phyloP scores from a whole-genome alignment of 2,888 invertebrate species.

The Asteroscopus sphinx region DNA sequence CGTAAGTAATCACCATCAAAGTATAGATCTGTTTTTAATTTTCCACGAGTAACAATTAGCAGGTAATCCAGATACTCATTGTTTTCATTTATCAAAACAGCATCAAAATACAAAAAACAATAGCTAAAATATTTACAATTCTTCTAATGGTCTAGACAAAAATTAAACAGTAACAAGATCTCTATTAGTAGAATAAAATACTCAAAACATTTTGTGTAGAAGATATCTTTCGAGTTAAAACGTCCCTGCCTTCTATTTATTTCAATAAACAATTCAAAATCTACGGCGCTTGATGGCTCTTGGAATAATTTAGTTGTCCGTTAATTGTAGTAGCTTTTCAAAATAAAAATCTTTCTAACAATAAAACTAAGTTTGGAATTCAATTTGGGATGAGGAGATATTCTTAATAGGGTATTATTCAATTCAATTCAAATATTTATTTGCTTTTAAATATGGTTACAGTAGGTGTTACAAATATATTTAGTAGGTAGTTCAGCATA shows the following conservation, averaged over 20 bases:
- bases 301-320: conserved; percentile 30
- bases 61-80: background rate
- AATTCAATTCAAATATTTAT: too few species aligned
- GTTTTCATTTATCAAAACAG: background rate
- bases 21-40: too few species aligned
- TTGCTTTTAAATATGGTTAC: too few species aligned
- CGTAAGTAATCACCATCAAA: too few species aligned
- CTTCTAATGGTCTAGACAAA: background rate
- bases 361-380: conserved; percentile 8
- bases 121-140: conserved; percentile 1
- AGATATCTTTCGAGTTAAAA: conserved; percentile 21
- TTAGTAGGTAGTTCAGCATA: too few species aligned
- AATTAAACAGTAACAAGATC: conserved; percentile 17
- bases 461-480: too few species aligned
- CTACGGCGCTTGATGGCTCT: conserved; percentile 12
- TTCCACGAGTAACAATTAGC: background rate
- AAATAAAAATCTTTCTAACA: conserved; percentile 11
- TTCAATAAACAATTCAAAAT: conserved; percentile 29
- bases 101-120: background rate
- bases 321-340: conserved; percentile 21
- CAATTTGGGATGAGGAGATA: too few species aligned
- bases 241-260: conserved; percentile 17
- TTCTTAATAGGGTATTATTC: too few species aligned
- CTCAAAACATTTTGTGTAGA: conserved; percentile 12
- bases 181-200: conserved; percentile 33